These are phyloP conservation scores for Diadema setosum DNA, from an alignment of 35 echinoderm and acorn worm species.

Conservation along the genomic window DNA sequence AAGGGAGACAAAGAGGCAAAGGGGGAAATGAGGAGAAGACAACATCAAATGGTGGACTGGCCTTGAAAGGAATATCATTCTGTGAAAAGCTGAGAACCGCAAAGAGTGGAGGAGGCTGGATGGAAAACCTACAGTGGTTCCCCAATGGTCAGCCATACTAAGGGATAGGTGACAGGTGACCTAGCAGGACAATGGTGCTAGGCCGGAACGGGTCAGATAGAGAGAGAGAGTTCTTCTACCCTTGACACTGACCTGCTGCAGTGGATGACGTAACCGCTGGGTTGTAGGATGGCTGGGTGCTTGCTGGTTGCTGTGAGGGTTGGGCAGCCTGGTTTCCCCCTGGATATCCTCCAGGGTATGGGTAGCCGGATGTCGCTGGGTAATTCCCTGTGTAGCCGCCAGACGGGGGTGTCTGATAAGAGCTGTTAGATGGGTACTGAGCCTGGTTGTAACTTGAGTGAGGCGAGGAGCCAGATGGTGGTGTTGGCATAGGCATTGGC, in stretches of 20 bases:
- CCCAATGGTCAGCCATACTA: too few species aligned
- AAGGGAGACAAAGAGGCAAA: too few species aligned
- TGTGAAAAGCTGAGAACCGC: too few species aligned
- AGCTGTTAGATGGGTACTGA: conserved; percentile 40
- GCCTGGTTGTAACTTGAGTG: background rate
- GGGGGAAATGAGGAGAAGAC: too few species aligned
- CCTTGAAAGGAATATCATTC: too few species aligned
- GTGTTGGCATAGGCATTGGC: conserved; percentile 81
- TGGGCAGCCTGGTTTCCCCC: conserved; percentile 4
- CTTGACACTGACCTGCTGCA: background rate
- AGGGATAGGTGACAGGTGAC: too few species aligned
- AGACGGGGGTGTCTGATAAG: background rate
- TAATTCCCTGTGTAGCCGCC: background rate
- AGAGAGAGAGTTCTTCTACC: too few species aligned
- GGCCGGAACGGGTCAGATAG: too few species aligned
- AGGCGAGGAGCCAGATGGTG: background rate
- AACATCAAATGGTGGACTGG: too few species aligned
- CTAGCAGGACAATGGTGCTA: too few species aligned
- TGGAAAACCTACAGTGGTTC: too few species aligned
- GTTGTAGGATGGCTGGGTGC: background rate
- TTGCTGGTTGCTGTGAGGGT: background rate
- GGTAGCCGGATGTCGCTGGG: background rate
- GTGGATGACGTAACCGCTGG: background rate
- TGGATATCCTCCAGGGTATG: conserved; percentile 17
- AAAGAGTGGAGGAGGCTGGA: too few species aligned